A percentile compares a stretch with the other conserved stretches of the same genome.
phyloP scores from a whole-genome alignment of 2,888 invertebrate genomes.

The Epistrophe eligans region DNA sequence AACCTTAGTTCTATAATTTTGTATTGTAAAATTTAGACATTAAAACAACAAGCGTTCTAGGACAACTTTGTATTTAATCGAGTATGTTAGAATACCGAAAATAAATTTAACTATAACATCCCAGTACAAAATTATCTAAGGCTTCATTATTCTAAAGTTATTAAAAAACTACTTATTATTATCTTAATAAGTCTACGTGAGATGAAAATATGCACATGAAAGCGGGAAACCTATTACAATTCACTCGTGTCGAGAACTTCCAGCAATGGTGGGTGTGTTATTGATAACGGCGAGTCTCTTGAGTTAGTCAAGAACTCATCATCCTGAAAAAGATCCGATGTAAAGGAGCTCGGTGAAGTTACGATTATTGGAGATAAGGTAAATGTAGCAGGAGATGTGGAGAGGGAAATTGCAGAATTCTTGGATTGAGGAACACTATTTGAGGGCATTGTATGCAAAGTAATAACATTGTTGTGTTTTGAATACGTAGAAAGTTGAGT shows the following conservation, averaged over 20 bases:
- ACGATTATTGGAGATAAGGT: conserved; percentile 79
- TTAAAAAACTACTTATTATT: conserved; percentile 35
- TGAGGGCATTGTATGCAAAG: conserved; percentile 77
- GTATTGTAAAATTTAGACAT: conserved; percentile 52
- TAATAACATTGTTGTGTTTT: conserved; percentile 77
- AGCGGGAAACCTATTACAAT: conserved; percentile 54
- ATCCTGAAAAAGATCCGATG: conserved; percentile 75
- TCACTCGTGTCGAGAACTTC: conserved; percentile 70
- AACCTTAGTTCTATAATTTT: conserved; percentile 54
- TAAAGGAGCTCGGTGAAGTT: conserved; percentile 80
- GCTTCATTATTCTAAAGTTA: conserved; percentile 35
- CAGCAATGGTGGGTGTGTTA: conserved; percentile 59
- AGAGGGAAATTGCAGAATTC: conserved; percentile 58
- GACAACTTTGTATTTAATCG: conserved; percentile 42
- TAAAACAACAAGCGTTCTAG: conserved; percentile 43
- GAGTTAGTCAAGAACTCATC: conserved; percentile 63
- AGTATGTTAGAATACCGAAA: conserved; percentile 37
- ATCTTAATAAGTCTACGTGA: conserved; percentile 46
- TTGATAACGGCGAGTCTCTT: conserved; percentile 58
- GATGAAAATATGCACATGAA: conserved; percentile 47
- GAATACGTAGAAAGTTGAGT: conserved; percentile 55
- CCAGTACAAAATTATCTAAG: conserved; percentile 72
- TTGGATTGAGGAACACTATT: conserved; percentile 68
- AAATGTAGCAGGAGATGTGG: conserved; percentile 75
- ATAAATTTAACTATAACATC: conserved; percentile 67